Conservation (phyloP, 2,113 vertebrate species). For the Dasyornis broadbenti region DNA sequence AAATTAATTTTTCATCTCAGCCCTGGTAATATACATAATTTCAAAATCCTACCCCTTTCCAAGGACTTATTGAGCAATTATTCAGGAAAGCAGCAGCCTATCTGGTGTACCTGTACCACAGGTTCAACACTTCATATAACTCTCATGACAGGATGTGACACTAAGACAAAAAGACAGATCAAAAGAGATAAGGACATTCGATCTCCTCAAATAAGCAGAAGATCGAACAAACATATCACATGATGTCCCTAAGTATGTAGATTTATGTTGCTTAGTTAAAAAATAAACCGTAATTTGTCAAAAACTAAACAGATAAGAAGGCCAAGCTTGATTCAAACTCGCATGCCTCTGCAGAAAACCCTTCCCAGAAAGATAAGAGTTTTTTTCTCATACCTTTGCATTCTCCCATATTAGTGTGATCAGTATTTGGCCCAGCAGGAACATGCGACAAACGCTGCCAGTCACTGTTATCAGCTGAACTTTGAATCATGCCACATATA, state of each 20-base stretch:
- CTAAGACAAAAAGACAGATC: background rate
- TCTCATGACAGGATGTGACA: background rate
- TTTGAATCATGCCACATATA: conserved; percentile 92
- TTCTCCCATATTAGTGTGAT: conserved; percentile 84
- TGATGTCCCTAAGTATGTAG: background rate
- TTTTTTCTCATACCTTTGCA: conserved; percentile 77
- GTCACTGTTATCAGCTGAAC: conserved; percentile 67
- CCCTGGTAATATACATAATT: background rate
- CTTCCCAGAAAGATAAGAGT: background rate
- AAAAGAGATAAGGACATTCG: background rate
- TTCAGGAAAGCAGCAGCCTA: background rate
- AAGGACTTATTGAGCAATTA: background rate
- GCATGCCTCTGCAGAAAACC: background rate
- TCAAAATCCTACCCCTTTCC: background rate
- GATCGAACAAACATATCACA: accelerated
- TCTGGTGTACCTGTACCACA: background rate
- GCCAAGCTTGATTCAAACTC: background rate
- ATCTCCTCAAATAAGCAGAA: background rate
- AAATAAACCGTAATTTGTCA: background rate
- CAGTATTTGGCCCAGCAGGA: conserved; percentile 72
- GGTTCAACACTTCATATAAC: background rate
- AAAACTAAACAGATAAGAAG: background rate
- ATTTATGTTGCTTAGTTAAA: conserved; percentile 31
- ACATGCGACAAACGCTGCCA: conserved; percentile 72
- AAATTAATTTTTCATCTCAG: background rate